Base-by-base conservation (phyloP, 2,797 vertebrate genomes). In the Clangula hyemalis region DNA sequence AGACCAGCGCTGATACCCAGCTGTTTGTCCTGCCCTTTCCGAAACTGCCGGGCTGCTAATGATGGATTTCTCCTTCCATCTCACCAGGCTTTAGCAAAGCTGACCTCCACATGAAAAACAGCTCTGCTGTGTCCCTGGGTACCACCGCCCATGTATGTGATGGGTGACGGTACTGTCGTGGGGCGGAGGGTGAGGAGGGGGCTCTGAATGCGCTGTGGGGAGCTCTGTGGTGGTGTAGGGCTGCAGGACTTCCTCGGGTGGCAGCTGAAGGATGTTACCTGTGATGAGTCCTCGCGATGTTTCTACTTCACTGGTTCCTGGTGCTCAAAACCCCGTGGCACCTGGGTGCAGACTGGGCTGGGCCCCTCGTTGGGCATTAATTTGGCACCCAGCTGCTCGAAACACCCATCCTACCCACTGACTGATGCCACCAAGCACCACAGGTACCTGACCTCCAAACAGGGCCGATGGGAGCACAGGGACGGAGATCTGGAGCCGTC, bases 131-230 rank as follows among this genome's bases (percentile, higher is more conserved):
- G 18, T 27, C 19, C 39, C 22, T 0, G 0, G 0, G 28, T 56
- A 53, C 60, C 49, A 56, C 38, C 19, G 6, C 54, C 0, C 58
- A 15, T 4, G 3, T 3, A 2, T 0, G 3, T 32, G 49, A 13
- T 43, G 51, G 32, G 13, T 47, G 49, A 9, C 36, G 70, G 34
- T 27, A 9, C n/a, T 17, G 6, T 14, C 5, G 1, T 0, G 4
- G 43, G 28, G 54, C 58, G 38, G 54, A 21, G 36, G 41, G 36
- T 17, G 58, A 65, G 65, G 47, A 90, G 13, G 4, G 28, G 13
- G 14, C 45, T 83, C 49, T 83, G 32, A 4, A 6, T 0, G 28
- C 13, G 0, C 21, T 6, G 34, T 47, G 68, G 58, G 45, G 49
- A 65, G 60, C 41, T 2, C 15, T 62, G 36, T 56, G 38, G 51